Evolutionary conservation across 2,888 invertebrate species (phyloP).

Genomic region (Metopia argyrocephala): DNA sequence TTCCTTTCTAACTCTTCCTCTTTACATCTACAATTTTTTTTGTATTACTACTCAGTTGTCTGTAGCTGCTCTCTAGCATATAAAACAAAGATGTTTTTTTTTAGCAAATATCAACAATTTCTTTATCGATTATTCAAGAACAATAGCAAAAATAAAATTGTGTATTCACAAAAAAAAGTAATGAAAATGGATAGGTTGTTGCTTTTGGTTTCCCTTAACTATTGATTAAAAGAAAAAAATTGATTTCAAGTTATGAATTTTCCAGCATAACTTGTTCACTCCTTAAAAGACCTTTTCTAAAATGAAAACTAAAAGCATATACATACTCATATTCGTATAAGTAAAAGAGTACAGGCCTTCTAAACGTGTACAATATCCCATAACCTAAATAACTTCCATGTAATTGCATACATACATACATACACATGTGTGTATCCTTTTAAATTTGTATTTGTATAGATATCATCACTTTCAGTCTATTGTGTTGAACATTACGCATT

Average conservation of each 20-base stretch:
- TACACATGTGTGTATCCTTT: neutral
- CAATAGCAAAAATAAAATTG: neutral
- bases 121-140: constrained; percentile 9
- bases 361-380: no score
- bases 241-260: neutral
- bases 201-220: constrained; percentile 26
- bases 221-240: neutral
- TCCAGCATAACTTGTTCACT: neutral
- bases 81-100: neutral
- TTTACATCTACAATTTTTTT: no score
- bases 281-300: neutral
- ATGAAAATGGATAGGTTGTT: neutral
- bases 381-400: no score
- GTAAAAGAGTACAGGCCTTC: no score
- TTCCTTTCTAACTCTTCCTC: no score
- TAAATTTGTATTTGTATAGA: neutral
- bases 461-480: constrained; percentile 60
- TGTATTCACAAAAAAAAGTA: neutral
- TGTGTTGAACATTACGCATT: constrained; percentile 57
- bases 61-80: neutral
- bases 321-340: neutral
- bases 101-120: constrained; percentile 1
- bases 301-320: neutral
- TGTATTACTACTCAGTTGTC: no score
- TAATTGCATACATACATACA: neutral